A percentile compares a stretch with the other conserved stretches of the same genome.
Conservation (phyloP, 1,140 invertebrate genomes). For the Caenorhabditis brenneri region DNA sequence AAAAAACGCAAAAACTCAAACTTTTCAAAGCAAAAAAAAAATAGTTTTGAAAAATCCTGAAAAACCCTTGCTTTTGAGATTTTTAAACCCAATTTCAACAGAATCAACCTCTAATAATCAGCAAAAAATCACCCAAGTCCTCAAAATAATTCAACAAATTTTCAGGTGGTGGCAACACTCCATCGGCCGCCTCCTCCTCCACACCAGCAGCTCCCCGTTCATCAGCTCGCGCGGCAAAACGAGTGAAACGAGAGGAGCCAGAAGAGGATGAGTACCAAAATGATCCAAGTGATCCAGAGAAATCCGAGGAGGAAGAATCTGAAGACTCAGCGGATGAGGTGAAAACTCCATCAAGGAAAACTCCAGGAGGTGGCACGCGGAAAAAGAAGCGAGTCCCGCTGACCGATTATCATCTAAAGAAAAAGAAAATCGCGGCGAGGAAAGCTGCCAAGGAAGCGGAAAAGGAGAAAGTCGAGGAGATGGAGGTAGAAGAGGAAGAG, state of each 20-base stretch:
- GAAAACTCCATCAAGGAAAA: neutral
- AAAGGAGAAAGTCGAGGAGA: slow-evolving; percentile 11
- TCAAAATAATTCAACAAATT: neutral
- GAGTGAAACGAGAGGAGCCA: slow-evolving; percentile 34
- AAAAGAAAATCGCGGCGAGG: slow-evolving; percentile 29
- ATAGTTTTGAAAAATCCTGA: neutral
- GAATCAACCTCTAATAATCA: too few species aligned
- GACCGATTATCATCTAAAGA: slow-evolving; percentile 32
- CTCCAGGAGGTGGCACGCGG: neutral
- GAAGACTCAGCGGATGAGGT: slow-evolving; percentile 15
- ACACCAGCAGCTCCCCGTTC: neutral
- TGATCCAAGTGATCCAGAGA: neutral
- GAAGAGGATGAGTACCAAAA: slow-evolving; percentile 2
- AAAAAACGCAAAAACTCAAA: neutral
- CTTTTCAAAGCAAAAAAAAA: neutral
- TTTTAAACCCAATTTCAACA: too few species aligned
- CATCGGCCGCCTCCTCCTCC: too few species aligned
- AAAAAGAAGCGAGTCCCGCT: slow-evolving; percentile 21
- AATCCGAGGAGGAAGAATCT: slow-evolving; percentile 21
- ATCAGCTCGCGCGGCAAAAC: neutral
- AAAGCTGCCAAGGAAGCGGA: slow-evolving; percentile 21
- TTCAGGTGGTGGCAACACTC: neutral
- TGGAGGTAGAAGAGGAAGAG: neutral
- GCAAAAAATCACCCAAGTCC: neutral
- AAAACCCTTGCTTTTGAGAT: too few species aligned